Evolutionary conservation across 2,888 invertebrate species (phyloP), one percentile per base, ranked within the genome.

Genomic region (Ichneumoninae sp.): DNA sequence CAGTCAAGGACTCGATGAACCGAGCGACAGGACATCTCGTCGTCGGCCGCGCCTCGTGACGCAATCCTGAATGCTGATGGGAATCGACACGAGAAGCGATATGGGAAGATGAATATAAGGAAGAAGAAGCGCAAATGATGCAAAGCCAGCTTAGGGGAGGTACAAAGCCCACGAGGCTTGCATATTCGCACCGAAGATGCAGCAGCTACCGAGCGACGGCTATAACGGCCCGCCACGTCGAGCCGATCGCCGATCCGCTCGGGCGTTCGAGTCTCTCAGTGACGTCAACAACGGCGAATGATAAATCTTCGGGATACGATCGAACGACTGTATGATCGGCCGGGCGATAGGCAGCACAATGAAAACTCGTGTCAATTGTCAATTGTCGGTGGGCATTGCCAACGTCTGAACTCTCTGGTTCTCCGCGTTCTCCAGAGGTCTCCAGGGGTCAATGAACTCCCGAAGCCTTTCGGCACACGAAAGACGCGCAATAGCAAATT

Each of bases 11-110:
- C 26, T 57, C 57, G 57, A 57, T 10, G 10, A 57, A 10, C 22
- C 22, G 57, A 26, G 26, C 22, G 8, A 57, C 57, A 26, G 57
- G 57, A 57, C 26, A 26, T 57, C 57, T 57, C 26, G 10, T 7
- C 54, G 54, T 13, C 22, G 26, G 57, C 57, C 60, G 63, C 60
- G 73, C 63, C 73, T 63, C 30, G 63, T 74, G 73, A 74, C 47
- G 73, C 47, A 63, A 74, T 74, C 44, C 44, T 44, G 60, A 40
- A 74, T 74, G 60, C 30, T 16, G 57, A 71, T 54, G 70, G 16
- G 70, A 52, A 33, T 71, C 52, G 30, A 33, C 30, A 30, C 19
- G 73, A 26, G 73, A 60, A 60, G 63, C 44, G 47, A 74, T 60
- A 47, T 16, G 60, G 44, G 22, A 60, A 74, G 73, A 74, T 19